Base-by-base conservation (phyloP, 2,888 invertebrate species). In the Agelastica alni region DNA sequence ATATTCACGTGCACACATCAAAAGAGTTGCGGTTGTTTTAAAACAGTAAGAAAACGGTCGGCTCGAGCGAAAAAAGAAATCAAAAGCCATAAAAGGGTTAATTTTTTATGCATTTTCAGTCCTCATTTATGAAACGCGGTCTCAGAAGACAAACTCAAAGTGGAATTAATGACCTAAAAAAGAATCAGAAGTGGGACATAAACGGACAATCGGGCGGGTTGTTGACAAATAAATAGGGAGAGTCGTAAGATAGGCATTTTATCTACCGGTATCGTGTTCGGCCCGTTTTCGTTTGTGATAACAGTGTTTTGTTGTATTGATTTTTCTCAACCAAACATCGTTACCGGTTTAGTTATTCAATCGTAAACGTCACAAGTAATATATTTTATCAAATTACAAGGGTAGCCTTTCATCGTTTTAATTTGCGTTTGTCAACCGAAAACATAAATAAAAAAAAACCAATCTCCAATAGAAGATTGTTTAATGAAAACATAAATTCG, bases 401-500 rank as follows among this genome's bases (percentile, higher is more conserved):
- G n/a, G n/a, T n/a, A n/a, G n/a, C n/a, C n/a, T n/a, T n/a, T n/a
- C n/a, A n/a, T n/a, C n/a, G n/a, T n/a, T n/a, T n/a, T n/a, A n/a
- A n/a, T n/a, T n/a, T 26, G 9, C 26, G 26, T 26, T 6, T 7
- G 26, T 26, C 6, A 9, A 26, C 26, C 6, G 26, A 6, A 2
- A 16, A 17, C 36, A 18, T 36, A 36, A 36, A 36, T 36, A 16
- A n/a, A 16, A 36, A n/a, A 17, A n/a, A 17, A 16, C n/a, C 36
- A 4, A 17, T 36, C 17, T 16, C 31, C n/a, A 17, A 36, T 17
- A 36, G 17, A 36, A 36, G 43, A 48, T 34, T 36, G 46, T 51
- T 53, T 46, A 43, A 59, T 59, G 55, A 48, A 56, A 54, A 52
- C 52, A 60, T 57, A 57, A 60, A 60, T 60, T 57, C 31, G 5